These are phyloP conservation scores for Cephus rjabovi DNA, from an alignment of 2,888 invertebrate species.

Conservation along the genomic window DNA sequence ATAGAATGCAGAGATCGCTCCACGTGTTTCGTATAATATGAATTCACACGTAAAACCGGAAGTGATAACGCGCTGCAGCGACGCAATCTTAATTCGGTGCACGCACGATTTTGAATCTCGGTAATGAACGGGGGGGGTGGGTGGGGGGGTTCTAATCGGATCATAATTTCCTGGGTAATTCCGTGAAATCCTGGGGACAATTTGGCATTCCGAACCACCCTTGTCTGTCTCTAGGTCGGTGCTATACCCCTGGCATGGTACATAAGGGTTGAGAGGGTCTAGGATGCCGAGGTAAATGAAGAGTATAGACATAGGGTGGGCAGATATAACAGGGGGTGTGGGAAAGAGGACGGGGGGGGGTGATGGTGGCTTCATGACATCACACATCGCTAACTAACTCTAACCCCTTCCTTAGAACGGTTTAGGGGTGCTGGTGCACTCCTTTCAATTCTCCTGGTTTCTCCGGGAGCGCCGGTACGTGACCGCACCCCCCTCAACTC, in stretches of 20 bases:
- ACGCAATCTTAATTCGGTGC: slow-evolving; percentile 38
- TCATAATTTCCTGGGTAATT: slow-evolving; percentile 52
- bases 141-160: slow-evolving; percentile 40
- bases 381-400: slow-evolving; percentile 51
- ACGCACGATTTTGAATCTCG: slow-evolving; percentile 49
- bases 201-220: slow-evolving; percentile 42
- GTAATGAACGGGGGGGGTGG: slow-evolving; percentile 33
- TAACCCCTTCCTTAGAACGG: slow-evolving; percentile 35
- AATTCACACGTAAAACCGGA: not conserved
- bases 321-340: not conserved
- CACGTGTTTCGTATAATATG: not conserved
- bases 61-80: not conserved
- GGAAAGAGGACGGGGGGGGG: not conserved
- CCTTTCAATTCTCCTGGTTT: slow-evolving; percentile 24
- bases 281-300: not conserved
- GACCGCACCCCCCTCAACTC: slow-evolving; percentile 25
- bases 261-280: not conserved
- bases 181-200: slow-evolving; percentile 43
- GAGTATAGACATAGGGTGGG: not conserved
- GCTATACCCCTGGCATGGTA: not conserved
- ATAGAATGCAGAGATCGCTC: not conserved
- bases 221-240: slow-evolving; percentile 6
- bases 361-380: slow-evolving; percentile 32
- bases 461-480: slow-evolving; percentile 24
- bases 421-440: slow-evolving; percentile 2